phyloP scores from a whole-genome alignment of 2,888 invertebrate species.

The Brenthis hecate region DNA sequence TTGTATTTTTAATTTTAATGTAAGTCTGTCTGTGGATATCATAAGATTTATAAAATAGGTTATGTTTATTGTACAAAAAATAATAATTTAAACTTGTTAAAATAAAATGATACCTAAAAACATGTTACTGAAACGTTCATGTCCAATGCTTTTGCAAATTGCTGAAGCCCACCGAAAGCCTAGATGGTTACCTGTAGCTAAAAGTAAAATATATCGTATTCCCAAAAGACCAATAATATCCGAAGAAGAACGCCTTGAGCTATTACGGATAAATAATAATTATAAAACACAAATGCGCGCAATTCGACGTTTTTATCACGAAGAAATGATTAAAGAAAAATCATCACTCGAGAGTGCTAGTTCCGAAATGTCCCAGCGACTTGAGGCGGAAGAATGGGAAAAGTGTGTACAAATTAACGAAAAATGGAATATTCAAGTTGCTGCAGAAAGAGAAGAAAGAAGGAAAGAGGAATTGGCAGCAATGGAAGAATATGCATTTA shows the following conservation, averaged over 20 bases:
- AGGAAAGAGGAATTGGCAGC: conserved; percentile 73
- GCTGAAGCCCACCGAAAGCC: conserved; percentile 86
- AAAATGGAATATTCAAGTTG: conserved; percentile 87
- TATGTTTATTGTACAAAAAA: conserved; percentile 29
- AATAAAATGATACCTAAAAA: conserved; percentile 49
- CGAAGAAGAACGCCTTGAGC: conserved; percentile 85
- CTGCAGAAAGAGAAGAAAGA: conserved; percentile 81
- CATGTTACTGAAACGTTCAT: conserved; percentile 56
- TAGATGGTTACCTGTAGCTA: conserved; percentile 90
- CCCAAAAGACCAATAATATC: conserved; percentile 83
- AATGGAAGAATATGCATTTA: conserved; percentile 72
- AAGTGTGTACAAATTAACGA: conserved; percentile 84
- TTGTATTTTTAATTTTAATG: too few species aligned
- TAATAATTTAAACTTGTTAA: neutral
- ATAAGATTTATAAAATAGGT: conserved; percentile 6
- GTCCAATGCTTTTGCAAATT: conserved; percentile 62
- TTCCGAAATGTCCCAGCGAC: conserved; percentile 78
- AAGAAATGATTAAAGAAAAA: conserved; percentile 77
- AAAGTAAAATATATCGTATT: conserved; percentile 89
- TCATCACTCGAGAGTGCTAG: conserved; percentile 78
- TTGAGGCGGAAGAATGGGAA: conserved; percentile 85
- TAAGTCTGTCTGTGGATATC: too few species aligned
- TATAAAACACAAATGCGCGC: conserved; percentile 85
- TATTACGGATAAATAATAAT: conserved; percentile 85
- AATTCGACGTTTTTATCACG: conserved; percentile 77